phyloP scores from a whole-genome alignment of 2,888 invertebrate species.

The Vandiemenella viatica region DNA sequence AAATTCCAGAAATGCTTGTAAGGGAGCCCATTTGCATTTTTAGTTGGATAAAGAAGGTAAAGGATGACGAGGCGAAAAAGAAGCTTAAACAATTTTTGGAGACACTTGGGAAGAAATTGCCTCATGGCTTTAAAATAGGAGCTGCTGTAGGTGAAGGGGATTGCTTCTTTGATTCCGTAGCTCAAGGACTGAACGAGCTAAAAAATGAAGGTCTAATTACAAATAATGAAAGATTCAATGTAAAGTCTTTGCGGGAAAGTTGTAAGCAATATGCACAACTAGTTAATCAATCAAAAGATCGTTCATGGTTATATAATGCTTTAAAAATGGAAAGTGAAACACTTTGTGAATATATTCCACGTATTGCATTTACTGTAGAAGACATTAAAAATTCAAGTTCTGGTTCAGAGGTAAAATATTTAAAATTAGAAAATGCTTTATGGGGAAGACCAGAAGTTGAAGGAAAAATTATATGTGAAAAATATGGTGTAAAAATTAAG shows the following conservation, averaged over 20 bases:
- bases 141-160: slow-evolving; percentile 19
- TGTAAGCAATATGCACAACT: slow-evolving; percentile 19
- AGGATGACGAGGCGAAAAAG: background rate
- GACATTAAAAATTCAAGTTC: slow-evolving; percentile 1
- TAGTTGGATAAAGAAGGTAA: background rate
- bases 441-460: slow-evolving; percentile 6
- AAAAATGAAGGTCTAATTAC: slow-evolving; percentile 19
- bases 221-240: slow-evolving; percentile 18
- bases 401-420: slow-evolving; percentile 1
- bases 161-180: slow-evolving; percentile 20
- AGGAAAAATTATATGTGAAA: slow-evolving; percentile 7
- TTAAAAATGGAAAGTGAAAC: slow-evolving; percentile 2
- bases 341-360: slow-evolving; percentile 4
- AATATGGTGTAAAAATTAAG: slow-evolving; percentile 2
- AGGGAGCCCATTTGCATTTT: background rate
- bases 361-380: slow-evolving; percentile 3
- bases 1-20: no score
- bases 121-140: slow-evolving; percentile 18
- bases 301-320: slow-evolving; percentile 11
- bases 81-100: background rate
- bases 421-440: slow-evolving; percentile 4
- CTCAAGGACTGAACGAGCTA: slow-evolving; percentile 19
- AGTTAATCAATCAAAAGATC: slow-evolving; percentile 19
- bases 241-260: slow-evolving; percentile 19
- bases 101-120: slow-evolving; percentile 1